Evolutionary conservation across 2,888 invertebrate genomes (phyloP), one percentile per base, ranked within the genome.

Genomic region (Pycnomerus fuliginosus): DNA sequence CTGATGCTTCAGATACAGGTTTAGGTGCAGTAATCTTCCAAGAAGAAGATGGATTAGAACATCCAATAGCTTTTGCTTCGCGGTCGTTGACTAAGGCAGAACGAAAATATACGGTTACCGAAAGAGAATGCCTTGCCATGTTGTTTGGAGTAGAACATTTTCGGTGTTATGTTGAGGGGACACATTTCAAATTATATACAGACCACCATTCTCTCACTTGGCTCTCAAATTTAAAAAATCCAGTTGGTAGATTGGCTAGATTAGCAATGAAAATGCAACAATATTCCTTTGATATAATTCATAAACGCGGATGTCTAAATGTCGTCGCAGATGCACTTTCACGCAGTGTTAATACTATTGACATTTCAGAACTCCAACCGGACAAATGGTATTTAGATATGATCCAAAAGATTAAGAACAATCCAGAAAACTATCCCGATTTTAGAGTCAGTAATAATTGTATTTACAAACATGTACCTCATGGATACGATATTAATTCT

Each of bases 181-280:
- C 51, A 7, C 32, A 33, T 3, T 55, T 56, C 34, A 47, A 36
- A 0, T 38, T 56, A 5, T 28, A 51, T 20, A 51, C 62, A 1
- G 62, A 64, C 44, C 57, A 61, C 22, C n/a, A n/a, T n/a, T n/a
- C n/a, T n/a, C 35, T 65, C 1, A 34, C 50, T 17, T 62, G 60
- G 59, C 42, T 65, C 0, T 40, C 56, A 49, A 44, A 37, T 3
- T 39, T 61, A 29, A 56, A 58, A 29, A 58, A 60, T 14, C 52
- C 61, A 1, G 52, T 48, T 23, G 65, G 58, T 1, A 30, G 58
- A 14, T 25, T 65, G 13, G 59, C 61, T 0, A 32, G 61, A 13
- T 66, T 59, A 53, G 41, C 22, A n/a, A n/a, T 52, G 2, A 36
- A 35, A 12, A 23, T 57, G 3, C 42, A 51, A n/a, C 49, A 46